phyloP scores from a whole-genome alignment of 2,113 vertebrate genomes.

The Alectura lathami region DNA sequence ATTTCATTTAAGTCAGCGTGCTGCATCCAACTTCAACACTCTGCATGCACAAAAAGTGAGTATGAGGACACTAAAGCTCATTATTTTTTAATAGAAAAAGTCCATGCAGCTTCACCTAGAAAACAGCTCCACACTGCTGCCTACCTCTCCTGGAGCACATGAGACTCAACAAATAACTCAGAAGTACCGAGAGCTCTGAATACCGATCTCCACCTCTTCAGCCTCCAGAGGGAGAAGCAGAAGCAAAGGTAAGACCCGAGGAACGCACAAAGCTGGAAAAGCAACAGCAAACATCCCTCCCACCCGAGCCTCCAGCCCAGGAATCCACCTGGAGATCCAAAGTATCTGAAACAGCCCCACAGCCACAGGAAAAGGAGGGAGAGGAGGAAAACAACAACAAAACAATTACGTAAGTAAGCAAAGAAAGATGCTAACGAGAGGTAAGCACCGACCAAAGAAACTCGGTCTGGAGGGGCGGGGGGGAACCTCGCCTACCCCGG shows the following conservation, averaged over 20 bases:
- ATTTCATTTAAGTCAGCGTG: neutral
- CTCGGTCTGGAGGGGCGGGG: neutral
- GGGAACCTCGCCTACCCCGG: neutral
- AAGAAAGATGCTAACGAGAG: neutral
- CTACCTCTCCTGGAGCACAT: neutral
- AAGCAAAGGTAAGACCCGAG: neutral
- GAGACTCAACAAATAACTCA: neutral
- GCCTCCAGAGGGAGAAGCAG: neutral
- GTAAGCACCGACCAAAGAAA: neutral
- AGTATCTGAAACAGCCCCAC: conserved; percentile 43
- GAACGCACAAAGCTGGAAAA: conserved; percentile 10
- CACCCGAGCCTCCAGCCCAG: conserved; percentile 19
- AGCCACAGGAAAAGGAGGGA: neutral
- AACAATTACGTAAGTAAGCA: conserved; percentile 1
- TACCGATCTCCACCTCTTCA: neutral
- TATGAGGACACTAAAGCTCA: accelerated
- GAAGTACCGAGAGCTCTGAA: neutral
- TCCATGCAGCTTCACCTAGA: neutral
- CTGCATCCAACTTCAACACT: neutral
- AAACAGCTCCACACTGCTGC: neutral
- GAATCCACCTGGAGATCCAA: conserved; percentile 61
- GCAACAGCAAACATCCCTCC: conserved; percentile 32
- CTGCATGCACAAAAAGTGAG: neutral
- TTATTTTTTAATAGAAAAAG: no score
- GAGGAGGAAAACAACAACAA: neutral